These are phyloP conservation scores for Amphimedon queenslandica DNA, from an alignment of 37 sponge, comb jelly and placozoan species.

Conservation along the genomic window DNA sequence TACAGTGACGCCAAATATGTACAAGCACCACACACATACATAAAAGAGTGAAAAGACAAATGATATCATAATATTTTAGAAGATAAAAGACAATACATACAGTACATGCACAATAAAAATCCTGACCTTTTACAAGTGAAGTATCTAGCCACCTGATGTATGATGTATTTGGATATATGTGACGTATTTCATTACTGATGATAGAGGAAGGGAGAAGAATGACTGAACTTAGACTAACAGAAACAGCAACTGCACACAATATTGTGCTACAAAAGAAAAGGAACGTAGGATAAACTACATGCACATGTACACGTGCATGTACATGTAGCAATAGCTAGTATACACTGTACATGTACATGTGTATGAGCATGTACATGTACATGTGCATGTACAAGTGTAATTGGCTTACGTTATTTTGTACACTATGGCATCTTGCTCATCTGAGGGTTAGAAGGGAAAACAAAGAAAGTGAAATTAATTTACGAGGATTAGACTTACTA, in stretches of 20 bases:
- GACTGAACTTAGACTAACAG: conserved; percentile 72
- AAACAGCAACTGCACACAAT: conserved; percentile 81
- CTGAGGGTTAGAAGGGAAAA: conserved; percentile 7
- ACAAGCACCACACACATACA: background rate
- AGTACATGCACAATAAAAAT: too few species aligned
- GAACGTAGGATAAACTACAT: too few species aligned
- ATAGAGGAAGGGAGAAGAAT: conserved; percentile 85
- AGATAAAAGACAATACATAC: background rate
- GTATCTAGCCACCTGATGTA: conserved; percentile 89
- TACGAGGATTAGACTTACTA: background rate
- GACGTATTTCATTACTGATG: conserved; percentile 69
- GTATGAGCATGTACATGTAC: too few species aligned
- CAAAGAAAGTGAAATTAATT: background rate
- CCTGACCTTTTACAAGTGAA: conserved; percentile 76
- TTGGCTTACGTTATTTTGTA: conserved; percentile 68
- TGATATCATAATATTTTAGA: background rate
- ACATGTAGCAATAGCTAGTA: too few species aligned
- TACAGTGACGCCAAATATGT: background rate
- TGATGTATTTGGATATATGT: conserved; percentile 68
- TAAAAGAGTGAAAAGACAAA: background rate
- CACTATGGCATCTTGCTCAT: conserved; percentile 54
- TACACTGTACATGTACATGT: too few species aligned
- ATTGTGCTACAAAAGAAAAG: conserved; percentile 72
- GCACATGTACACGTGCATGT: too few species aligned
- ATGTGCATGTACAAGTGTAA: background rate